Evolutionary conservation across 2,113 vertebrate species (phyloP).

Genomic region (Nannobrachium achirus): DNA sequence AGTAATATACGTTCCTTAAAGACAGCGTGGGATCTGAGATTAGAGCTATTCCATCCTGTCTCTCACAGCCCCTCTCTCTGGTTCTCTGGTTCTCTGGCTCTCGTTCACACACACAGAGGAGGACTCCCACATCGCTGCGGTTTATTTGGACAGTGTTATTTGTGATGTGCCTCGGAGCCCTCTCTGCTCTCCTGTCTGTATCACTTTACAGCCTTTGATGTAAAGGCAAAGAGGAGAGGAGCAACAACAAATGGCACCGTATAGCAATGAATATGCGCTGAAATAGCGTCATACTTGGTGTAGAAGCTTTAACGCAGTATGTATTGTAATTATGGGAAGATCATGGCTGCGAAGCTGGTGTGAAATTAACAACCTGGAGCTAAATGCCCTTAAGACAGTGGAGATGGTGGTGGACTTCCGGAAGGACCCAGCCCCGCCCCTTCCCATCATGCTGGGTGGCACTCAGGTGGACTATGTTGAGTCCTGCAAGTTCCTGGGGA

Average conservation of each 20-base stretch:
- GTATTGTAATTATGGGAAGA: no score
- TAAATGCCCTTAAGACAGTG: no score
- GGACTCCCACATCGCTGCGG: conserved; percentile 61
- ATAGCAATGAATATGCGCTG: conserved; percentile 16
- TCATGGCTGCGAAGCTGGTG: no score
- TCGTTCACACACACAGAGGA: conserved; percentile 17
- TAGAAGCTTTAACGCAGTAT: no score
- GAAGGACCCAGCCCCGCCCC: no score
- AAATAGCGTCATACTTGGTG: not conserved
- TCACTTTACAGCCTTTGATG: conserved; percentile 61
- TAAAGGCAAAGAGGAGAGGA: conserved; percentile 8
- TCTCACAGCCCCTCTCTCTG: conserved; percentile 1
- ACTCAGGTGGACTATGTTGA: no score
- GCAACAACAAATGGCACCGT: conserved; percentile 41
- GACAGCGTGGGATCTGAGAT: conserved; percentile 48
- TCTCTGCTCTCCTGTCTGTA: conserved; percentile 49
- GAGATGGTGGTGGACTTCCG: no score
- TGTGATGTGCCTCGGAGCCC: conserved; percentile 55
- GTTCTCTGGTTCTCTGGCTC: conserved; percentile 1
- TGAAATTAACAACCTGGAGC: no score
- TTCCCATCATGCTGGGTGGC: no score
- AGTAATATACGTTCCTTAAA: conserved; percentile 17
- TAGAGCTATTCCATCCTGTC: conserved; percentile 27
- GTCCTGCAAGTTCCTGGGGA: no score
- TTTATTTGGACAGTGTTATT: conserved; percentile 73